Conservation (phyloP, 2,797 vertebrate species). For the Halcyon chelicuti region DNA sequence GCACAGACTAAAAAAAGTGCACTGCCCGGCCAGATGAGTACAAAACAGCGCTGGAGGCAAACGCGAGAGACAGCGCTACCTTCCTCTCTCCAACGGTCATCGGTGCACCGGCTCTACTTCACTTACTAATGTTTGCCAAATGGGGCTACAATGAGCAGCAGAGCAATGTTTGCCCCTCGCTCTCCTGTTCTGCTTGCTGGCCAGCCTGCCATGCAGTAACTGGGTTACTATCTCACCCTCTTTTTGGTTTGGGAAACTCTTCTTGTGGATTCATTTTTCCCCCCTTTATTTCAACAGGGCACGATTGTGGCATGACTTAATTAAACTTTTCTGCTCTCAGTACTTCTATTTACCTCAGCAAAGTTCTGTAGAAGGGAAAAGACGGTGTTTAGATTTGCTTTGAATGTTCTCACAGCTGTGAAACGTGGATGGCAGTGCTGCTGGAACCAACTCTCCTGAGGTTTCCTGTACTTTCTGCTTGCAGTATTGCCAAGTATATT, state of each 20-base stretch:
- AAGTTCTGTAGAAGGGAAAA: background rate
- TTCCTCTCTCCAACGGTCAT: background rate
- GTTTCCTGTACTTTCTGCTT: slow-evolving; percentile 51
- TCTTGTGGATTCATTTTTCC: background rate
- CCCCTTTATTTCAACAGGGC: background rate
- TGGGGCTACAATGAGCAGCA: background rate
- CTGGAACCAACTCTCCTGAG: slow-evolving; percentile 47
- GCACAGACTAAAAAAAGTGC: background rate
- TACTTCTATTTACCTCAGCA: background rate
- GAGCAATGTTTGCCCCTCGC: background rate
- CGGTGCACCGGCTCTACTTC: background rate
- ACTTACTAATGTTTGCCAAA: background rate
- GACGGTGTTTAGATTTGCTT: background rate
- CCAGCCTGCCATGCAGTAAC: background rate
- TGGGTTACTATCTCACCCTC: background rate
- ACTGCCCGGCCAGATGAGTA: background rate
- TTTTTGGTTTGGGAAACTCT: background rate
- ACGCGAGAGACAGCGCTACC: background rate
- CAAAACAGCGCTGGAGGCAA: background rate
- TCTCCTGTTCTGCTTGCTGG: background rate
- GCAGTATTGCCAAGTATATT: slow-evolving; percentile 49
- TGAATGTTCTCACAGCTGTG: slow-evolving; percentile 1
- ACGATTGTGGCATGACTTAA: background rate
- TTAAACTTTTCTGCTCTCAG: background rate
- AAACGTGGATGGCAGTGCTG: slow-evolving; percentile 45